Evolutionary conservation across 2,888 invertebrate species (phyloP), one percentile per base, ranked within the genome.

Genomic region (Tenthredo notha): DNA sequence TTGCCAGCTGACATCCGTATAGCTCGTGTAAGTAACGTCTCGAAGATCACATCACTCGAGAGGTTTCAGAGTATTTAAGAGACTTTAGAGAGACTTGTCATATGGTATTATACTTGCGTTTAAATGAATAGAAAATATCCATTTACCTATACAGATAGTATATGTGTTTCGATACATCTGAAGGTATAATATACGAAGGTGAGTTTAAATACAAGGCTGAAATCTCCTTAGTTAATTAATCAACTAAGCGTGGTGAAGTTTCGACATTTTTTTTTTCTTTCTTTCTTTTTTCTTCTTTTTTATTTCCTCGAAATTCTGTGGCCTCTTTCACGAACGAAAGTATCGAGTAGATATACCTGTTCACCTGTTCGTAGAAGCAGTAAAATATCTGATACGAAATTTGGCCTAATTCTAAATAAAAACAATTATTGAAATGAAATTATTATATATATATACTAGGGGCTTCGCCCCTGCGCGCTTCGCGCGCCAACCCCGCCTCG

Each of bases 11-110:
- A 77, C 54, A 54, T 50, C 12, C 50, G 21, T 18, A 25, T 18
- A 29, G 29, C 50, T 37, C 37, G 37, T 2, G 37, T 77, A 29
- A 50, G 77, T 33, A 37, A 37, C 33, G 33, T 67, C 67, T 67
- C 33, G 33, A 67, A 33, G 67, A 18, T 15, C 29, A 6, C 61
- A 67, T 33, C 18, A 33, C 67, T 67, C 33, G 15, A 33, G 7
- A 33, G 67, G 33, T 25, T 67, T 67, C 67, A 33, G 33, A 67
- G 67, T 33, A 33, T 67, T 67, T 33, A 67, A 67, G 29, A n/a
- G 61, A 61, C 61, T 61, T 61, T 25, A 21, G 33, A 21, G 33
- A 33, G 33, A 67, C 67, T 67, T 67, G 67, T 67, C 67, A 33
- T 3, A 67, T 67, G 67, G 4, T 18, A 29, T 67, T 67, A 67